Conservation (phyloP, 2,888 invertebrate genomes). For the Mesopsocus fuscifrons region DNA sequence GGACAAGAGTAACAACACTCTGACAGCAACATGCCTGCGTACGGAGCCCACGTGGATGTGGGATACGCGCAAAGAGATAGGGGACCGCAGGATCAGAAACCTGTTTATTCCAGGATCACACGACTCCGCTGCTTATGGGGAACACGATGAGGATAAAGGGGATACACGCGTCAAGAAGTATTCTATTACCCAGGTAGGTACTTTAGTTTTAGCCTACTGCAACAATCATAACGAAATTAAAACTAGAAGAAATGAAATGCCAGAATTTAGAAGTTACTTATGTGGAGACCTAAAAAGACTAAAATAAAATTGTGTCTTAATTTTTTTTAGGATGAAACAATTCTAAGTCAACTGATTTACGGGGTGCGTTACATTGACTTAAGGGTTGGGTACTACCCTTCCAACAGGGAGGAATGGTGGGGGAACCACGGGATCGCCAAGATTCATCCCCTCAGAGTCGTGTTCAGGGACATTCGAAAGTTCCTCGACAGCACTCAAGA, state of each 20-base stretch:
- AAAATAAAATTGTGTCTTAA: too few species aligned
- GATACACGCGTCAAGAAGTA: conserved; percentile 29
- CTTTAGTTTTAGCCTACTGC: too few species aligned
- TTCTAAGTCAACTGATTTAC: conserved; percentile 35
- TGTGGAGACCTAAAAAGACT: too few species aligned
- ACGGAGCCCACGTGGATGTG: conserved; percentile 39
- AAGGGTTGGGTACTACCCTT: conserved; percentile 31
- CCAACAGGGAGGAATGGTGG: conserved; percentile 24
- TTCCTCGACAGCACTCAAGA: conserved; percentile 37
- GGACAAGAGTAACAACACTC: background rate
- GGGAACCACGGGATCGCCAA: conserved; percentile 34
- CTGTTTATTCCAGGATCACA: conserved; percentile 51
- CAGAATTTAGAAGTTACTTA: too few species aligned
- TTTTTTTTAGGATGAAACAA: conserved; percentile 34
- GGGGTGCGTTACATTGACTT: conserved; percentile 41
- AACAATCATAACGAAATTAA: too few species aligned
- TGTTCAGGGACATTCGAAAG: conserved; percentile 30
- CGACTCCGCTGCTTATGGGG: conserved; percentile 39
- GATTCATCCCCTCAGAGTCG: conserved; percentile 28
- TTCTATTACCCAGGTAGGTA: conserved; percentile 28
- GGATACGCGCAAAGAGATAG: conserved; percentile 26
- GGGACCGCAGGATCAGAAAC: conserved; percentile 28
- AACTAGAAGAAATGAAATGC: too few species aligned
- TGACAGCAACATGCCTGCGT: conserved; percentile 26
- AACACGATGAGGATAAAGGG: conserved; percentile 16